A percentile compares a stretch with the other conserved stretches of the same genome.
These are phyloP conservation scores for Heterodera carotae DNA, from an alignment of 1,140 invertebrate genomes.

Conservation along the genomic window DNA sequence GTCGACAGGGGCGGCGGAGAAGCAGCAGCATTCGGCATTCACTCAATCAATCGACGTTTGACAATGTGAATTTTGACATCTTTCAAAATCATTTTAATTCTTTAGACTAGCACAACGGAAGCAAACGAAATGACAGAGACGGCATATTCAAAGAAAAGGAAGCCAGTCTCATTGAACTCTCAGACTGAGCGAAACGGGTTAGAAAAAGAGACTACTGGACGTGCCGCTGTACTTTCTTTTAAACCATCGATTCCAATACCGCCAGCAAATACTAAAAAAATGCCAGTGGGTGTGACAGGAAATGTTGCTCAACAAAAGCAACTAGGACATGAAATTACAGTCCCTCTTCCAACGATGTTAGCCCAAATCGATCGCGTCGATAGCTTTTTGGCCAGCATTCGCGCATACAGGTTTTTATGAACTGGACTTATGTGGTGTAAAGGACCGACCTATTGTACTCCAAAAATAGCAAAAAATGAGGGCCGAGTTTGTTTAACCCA, in stretches of 20 bases:
- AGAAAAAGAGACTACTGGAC: neutral
- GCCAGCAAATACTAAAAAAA: too few species aligned
- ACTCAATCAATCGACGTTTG: neutral
- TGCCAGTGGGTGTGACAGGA: too few species aligned
- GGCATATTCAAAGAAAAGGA: too few species aligned
- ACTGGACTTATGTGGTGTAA: too few species aligned
- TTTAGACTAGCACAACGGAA: too few species aligned
- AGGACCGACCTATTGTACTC: too few species aligned
- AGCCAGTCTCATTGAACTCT: too few species aligned
- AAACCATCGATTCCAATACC: too few species aligned
- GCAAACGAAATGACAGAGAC: neutral
- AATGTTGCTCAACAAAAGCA: neutral
- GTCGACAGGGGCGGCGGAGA: neutral
- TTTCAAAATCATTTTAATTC: too few species aligned
- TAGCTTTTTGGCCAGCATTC: conserved; percentile 9
- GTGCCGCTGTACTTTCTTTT: too few species aligned
- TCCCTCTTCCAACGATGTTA: neutral
- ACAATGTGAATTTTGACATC: neutral
- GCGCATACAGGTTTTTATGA: conserved; percentile 4
- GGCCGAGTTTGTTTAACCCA: too few species aligned
- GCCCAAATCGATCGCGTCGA: neutral
- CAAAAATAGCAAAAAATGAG: too few species aligned
- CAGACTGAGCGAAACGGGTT: neutral
- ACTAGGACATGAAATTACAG: neutral
- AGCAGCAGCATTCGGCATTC: neutral